Evolutionary conservation across 2,797 vertebrate species (phyloP), one percentile per base, ranked within the genome.

Genomic region (Trachops cirrhosus): DNA sequence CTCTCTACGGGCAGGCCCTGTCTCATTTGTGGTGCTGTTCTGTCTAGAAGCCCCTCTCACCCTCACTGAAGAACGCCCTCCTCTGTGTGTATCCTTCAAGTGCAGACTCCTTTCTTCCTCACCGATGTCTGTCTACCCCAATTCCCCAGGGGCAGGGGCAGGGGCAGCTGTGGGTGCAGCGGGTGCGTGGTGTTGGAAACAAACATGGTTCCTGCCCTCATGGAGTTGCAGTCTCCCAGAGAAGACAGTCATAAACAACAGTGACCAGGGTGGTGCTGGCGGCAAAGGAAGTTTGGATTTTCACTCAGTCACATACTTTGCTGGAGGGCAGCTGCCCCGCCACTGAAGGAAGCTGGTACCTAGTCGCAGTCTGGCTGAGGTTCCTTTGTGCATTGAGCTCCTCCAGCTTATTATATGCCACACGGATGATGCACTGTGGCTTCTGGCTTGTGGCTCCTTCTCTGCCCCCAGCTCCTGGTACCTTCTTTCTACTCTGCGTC

Each of bases 1-100:
- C 46, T 91, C n/a, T 57, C 0, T 41, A 1, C 6, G 37, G 19
- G 9, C 34, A 89, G 37, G 9, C 32, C 34, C 2, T 2, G 2
- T 71, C 62, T 29, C 4, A 4, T 39, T 57, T 50, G 8, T 14
- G 21, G 4, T 16, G 2, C 29, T 26, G 29, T 68, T 67, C 6
- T 39, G 3, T 86, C 37, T 8, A 11, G n/a, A 91, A 74, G 21
- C 1, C 29, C 32, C 3, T 34, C 64, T 70, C 18, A 29, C 9
- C 32, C 34, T 29, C 57, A 84, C 39, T 64, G 50, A 73, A 75
- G 70, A 71, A 21, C 16, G 73, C 26, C 18, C 52, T 86, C n/a
- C 39, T 78, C 0, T 39, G 11, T 37, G 18, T 2, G 22, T 74
- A 2, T 22, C 50, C 64, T 84, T 93, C 24, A 21, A 54, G 11